These are phyloP conservation scores for Sialis fuliginosa DNA, from an alignment of 2,888 invertebrate species.

Conservation along the genomic window DNA sequence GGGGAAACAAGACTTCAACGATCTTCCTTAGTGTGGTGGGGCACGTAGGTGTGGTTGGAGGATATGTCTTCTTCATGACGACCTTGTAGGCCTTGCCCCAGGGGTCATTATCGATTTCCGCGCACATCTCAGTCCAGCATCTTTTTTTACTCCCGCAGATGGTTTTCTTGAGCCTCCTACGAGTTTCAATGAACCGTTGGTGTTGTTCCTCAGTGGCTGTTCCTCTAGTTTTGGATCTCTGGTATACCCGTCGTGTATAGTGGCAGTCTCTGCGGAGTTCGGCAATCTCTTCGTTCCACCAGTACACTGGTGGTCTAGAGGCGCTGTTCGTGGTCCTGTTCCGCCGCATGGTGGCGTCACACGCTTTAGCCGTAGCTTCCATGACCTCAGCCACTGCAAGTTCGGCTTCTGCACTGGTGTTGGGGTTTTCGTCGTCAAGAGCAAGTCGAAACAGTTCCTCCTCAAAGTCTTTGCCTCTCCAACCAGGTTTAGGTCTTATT, in stretches of 20 bases:
- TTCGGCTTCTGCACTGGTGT: neutral
- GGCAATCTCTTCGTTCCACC: neutral
- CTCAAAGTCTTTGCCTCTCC: neutral
- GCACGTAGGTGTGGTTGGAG: neutral
- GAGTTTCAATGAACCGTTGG: neutral
- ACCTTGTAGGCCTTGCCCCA: neutral
- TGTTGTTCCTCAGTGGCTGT: neutral
- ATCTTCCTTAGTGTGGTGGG: neutral
- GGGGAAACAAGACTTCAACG: neutral
- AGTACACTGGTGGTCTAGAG: neutral
- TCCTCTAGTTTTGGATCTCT: neutral
- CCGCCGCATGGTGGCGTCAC: neutral
- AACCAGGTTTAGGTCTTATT: too few relatives aligned
- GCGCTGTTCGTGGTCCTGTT: neutral
- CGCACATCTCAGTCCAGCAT: neutral
- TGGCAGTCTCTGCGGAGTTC: neutral
- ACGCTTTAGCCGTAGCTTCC: neutral
- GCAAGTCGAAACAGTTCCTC: neutral
- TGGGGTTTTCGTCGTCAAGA: neutral
- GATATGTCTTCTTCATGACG: neutral
- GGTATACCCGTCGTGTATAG: neutral
- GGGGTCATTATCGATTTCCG: neutral
- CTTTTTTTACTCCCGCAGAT: neutral
- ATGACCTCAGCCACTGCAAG: neutral
- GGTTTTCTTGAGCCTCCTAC: neutral